Evolutionary conservation across 2,113 vertebrate species (phyloP).

Genomic region (Scolopax mira): DNA sequence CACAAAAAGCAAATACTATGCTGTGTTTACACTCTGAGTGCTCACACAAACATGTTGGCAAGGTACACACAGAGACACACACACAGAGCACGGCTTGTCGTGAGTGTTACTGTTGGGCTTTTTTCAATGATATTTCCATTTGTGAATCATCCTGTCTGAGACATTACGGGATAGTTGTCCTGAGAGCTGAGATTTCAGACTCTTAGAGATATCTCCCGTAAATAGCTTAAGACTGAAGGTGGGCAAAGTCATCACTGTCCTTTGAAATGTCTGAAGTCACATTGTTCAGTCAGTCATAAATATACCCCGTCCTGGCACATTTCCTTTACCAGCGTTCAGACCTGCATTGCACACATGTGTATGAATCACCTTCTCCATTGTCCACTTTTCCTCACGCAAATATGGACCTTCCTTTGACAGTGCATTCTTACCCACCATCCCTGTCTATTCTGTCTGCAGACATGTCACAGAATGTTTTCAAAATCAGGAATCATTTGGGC

Average conservation of each 20-base stretch:
- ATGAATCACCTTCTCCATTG: background rate
- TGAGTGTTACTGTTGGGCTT: background rate
- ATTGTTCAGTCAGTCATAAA: background rate
- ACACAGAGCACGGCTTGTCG: background rate
- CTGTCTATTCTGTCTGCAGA: background rate
- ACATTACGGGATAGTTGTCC: background rate
- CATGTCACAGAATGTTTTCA: background rate
- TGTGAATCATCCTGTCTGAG: background rate
- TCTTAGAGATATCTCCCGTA: background rate
- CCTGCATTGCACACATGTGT: accelerated
- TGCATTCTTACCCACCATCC: background rate
- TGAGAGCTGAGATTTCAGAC: background rate
- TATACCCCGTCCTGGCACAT: background rate
- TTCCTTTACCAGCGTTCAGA: background rate
- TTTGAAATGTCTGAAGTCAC: background rate
- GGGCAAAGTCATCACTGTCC: background rate
- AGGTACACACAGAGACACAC: background rate
- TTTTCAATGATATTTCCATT: background rate
- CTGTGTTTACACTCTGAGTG: background rate
- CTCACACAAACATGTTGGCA: background rate
- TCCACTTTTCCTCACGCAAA: accelerated
- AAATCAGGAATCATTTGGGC: background rate
- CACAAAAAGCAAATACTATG: background rate
- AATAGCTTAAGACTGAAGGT: background rate
- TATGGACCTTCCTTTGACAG: background rate